phyloP scores from a whole-genome alignment of 1,140 invertebrate species.

The Cotesia glomerata region DNA sequence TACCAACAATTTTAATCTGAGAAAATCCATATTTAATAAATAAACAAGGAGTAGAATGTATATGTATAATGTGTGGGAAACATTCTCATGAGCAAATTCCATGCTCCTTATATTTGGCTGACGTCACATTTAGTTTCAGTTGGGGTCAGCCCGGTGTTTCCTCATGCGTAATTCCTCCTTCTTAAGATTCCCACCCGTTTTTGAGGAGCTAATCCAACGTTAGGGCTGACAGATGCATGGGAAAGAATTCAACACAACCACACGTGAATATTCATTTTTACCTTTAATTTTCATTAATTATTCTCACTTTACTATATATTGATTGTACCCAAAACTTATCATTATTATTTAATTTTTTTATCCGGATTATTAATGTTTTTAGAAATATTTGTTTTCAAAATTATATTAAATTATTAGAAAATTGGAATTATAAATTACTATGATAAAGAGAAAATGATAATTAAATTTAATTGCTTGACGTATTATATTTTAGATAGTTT shows the following conservation, averaged over 20 bases:
- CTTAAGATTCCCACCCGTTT: slow-evolving; percentile 42
- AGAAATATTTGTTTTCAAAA: no score
- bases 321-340: no score
- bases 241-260: not conserved
- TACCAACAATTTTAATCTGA: no score
- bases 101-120: slow-evolving; percentile 31
- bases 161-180: slow-evolving; percentile 52
- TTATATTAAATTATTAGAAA: no score
- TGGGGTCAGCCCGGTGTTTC: slow-evolving; percentile 49
- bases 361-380: no score
- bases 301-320: no score
- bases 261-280: not conserved
- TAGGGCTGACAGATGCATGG: slow-evolving; percentile 20
- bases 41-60: not conserved
- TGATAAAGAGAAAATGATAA: no score
- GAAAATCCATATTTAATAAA: not conserved
- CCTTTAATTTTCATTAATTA: not conserved
- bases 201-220: slow-evolving; percentile 36
- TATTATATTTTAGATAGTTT: not conserved
- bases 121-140: slow-evolving; percentile 38
- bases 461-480: no score
- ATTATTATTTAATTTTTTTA: no score
- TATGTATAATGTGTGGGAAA: slow-evolving; percentile 33
- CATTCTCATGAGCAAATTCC: slow-evolving; percentile 20
- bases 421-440: no score